Conservation (phyloP, 2,888 invertebrate genomes). For the Pecten maximus region DNA sequence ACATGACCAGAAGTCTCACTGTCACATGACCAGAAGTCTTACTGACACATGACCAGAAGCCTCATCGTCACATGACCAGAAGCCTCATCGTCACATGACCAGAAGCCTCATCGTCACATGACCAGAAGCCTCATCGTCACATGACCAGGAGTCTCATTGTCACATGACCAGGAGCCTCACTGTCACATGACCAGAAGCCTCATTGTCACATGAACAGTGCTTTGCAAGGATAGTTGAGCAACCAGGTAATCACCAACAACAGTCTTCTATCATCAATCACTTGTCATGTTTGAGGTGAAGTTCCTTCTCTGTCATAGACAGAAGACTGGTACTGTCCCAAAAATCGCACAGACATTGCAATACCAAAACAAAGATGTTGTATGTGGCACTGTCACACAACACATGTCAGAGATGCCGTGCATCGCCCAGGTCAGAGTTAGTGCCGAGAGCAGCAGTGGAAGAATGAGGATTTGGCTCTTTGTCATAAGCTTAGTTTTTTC, state of each 20-base stretch:
- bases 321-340: not conserved
- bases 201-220: not conserved
- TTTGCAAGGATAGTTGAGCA: not conserved
- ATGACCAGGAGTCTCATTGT: not conserved
- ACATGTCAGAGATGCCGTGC: not conserved
- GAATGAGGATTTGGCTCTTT: constrained; percentile 28
- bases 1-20: not conserved
- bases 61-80: not conserved
- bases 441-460: constrained; percentile 29
- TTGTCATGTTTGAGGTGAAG: not conserved
- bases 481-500: constrained; percentile 44
- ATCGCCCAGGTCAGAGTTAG: not conserved
- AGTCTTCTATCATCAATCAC: not conserved
- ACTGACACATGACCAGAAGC: not conserved
- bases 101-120: not conserved
- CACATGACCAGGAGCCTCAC: not conserved
- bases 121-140: not conserved
- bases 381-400: not conserved
- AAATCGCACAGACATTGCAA: not conserved
- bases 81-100: not conserved
- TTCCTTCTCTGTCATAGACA: not conserved
- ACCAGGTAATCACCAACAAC: not conserved
- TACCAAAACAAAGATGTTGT: not conserved
- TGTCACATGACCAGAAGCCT: not conserved
- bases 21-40: not conserved